Percentiles rank a stretch among this genome's conserved stretches.
Conservation (phyloP, 2,888 invertebrate species). For the Pseudolycoriella hygida region DNA sequence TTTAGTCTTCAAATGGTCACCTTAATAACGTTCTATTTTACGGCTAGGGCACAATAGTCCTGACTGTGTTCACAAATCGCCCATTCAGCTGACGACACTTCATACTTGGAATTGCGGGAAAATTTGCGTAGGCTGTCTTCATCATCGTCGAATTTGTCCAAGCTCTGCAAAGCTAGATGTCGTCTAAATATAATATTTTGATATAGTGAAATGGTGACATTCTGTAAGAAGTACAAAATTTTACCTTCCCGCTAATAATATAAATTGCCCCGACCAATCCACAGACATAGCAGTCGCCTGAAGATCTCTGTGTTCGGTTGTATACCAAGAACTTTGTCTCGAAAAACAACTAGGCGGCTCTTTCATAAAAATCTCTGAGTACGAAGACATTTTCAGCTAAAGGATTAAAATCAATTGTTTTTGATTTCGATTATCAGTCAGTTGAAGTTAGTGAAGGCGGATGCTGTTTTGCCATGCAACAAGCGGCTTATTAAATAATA, state of each 20-base stretch:
- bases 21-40: constrained; percentile 23
- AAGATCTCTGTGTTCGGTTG: constrained; percentile 61
- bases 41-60: constrained; percentile 75
- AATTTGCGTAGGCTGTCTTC: constrained; percentile 49
- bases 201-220: neutral
- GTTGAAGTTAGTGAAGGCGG: too few species aligned
- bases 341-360: constrained; percentile 3
- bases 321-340: constrained; percentile 1
- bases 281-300: constrained; percentile 89
- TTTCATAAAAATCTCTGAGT: constrained; percentile 2
- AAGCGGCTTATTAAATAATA: too few species aligned
- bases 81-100: constrained; percentile 85
- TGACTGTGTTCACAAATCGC: constrained; percentile 62
- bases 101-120: constrained; percentile 79
- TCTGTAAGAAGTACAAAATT: constrained; percentile 17
- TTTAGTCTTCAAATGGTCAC: constrained; percentile 4
- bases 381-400: constrained; percentile 4
- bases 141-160: constrained; percentile 45
- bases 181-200: constrained; percentile 25
- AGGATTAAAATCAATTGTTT: too few species aligned
- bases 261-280: constrained; percentile 68
- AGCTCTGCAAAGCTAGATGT: constrained; percentile 56
- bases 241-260: constrained; percentile 57
- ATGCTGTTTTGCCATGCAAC: too few species aligned
- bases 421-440: too few species aligned